These are phyloP conservation scores for Taurulus bubalis DNA, from an alignment of 2,113 vertebrate species.

Conservation along the genomic window DNA sequence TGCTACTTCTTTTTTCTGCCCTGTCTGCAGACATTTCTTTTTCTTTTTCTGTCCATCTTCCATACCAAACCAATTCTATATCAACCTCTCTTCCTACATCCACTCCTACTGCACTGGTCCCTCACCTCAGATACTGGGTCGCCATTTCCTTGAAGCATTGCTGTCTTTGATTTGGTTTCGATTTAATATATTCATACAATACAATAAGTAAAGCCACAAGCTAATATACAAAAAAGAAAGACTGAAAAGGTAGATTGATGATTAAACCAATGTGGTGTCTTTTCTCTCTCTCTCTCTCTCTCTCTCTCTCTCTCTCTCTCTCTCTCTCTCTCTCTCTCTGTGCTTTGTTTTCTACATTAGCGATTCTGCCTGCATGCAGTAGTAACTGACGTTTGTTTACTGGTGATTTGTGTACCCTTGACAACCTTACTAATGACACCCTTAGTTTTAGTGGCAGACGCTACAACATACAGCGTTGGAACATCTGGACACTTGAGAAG, in stretches of 20 bases:
- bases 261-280: not conserved
- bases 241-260: too few relatives aligned
- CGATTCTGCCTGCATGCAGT: not conserved
- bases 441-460: not conserved
- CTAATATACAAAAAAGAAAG: too few relatives aligned
- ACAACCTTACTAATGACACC: not conserved
- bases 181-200: not conserved
- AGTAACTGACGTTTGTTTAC: not conserved
- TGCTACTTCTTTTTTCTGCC: constrained; percentile 31
- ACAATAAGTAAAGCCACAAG: too few relatives aligned
- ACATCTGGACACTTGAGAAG: not conserved
- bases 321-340: too few relatives aligned
- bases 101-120: not conserved
- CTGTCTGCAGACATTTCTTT: constrained; percentile 23
- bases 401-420: not conserved
- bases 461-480: not conserved
- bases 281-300: too few relatives aligned
- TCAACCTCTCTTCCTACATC: not conserved
- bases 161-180: not conserved
- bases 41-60: constrained; percentile 2
- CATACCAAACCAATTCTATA: constrained; percentile 1
- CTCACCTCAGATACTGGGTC: constrained; percentile 19
- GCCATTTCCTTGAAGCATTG: not conserved
- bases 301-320: too few relatives aligned
- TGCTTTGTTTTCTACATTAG: not conserved